phyloP scores from a whole-genome alignment of 2,113 vertebrate genomes.

The Helogale parvula region DNA sequence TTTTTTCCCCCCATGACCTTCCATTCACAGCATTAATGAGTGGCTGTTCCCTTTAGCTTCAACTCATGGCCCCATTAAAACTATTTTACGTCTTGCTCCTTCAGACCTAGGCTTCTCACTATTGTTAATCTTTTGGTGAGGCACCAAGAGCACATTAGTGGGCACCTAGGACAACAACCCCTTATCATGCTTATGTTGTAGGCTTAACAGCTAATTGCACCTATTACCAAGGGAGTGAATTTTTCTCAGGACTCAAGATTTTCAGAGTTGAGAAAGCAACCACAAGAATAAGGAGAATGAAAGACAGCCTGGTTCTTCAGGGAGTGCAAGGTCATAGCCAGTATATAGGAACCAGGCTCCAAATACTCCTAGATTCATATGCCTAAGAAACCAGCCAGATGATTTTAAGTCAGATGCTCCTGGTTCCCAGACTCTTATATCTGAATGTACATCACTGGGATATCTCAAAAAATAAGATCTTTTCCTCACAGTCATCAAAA shows the following conservation, averaged over 20 bases:
- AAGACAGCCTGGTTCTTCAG: background rate
- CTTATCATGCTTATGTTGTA: background rate
- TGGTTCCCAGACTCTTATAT: background rate
- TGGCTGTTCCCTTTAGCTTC: background rate
- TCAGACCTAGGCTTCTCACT: background rate
- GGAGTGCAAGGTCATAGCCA: background rate
- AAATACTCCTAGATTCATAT: background rate
- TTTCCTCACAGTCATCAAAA: background rate
- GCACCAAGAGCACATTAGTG: too few species aligned
- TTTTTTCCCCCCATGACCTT: background rate
- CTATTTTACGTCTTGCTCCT: background rate
- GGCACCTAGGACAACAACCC: background rate
- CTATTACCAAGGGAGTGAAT: background rate
- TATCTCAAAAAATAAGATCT: background rate
- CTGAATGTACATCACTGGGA: background rate
- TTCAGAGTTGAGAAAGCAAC: background rate
- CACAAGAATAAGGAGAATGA: background rate
- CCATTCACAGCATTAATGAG: background rate
- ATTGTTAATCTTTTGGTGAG: background rate
- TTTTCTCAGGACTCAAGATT: conserved; percentile 47
- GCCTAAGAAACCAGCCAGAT: background rate
- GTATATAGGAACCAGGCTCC: background rate
- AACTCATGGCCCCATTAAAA: background rate
- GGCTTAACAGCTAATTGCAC: background rate
- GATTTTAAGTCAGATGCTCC: background rate